Percentiles rank a stretch among this genome's conserved stretches.
These are phyloP conservation scores for Nowickia ferox DNA, from an alignment of 2,888 invertebrate genomes.

Conservation along the genomic window DNA sequence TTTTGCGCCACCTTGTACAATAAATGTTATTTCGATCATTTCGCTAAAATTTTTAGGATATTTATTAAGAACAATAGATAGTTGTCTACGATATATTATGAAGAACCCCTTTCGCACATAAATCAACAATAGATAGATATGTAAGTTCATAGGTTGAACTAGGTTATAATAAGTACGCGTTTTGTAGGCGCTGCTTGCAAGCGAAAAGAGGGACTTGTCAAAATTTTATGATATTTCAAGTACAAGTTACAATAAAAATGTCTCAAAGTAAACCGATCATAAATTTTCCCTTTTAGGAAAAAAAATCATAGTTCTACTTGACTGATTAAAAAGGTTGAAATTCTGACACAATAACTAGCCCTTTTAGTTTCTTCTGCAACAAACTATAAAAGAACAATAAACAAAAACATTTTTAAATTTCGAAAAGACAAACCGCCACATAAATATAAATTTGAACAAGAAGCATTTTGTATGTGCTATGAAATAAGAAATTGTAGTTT, in stretches of 20 bases:
- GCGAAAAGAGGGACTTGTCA: too few relatives aligned
- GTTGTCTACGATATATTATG: too few relatives aligned
- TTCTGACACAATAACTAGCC: conserved; percentile 35
- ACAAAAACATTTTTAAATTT: not conserved
- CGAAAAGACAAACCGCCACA: conserved; percentile 12
- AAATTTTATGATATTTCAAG: too few relatives aligned
- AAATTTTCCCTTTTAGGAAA: conserved; percentile 1
- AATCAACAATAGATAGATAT: too few relatives aligned
- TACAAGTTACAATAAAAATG: not conserved
- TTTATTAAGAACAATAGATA: not conserved
- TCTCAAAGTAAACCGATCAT: not conserved
- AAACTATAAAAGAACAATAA: conserved; percentile 5
- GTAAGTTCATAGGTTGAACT: too few relatives aligned
- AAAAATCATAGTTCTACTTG: conserved; percentile 41
- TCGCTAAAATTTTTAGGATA: not conserved
- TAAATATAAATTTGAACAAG: not conserved
- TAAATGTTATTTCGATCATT: too few relatives aligned
- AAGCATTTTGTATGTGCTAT: not conserved
- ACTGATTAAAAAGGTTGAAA: conserved; percentile 51
- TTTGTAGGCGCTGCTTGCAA: too few relatives aligned
- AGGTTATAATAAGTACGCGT: too few relatives aligned
- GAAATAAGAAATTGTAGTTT: conserved; percentile 21
- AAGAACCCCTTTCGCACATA: too few relatives aligned
- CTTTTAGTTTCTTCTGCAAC: conserved; percentile 1
- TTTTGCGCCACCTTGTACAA: too few relatives aligned